Evolutionary conservation across 2,797 vertebrate species (phyloP).

Genomic region (Macroramphosus scolopax): DNA sequence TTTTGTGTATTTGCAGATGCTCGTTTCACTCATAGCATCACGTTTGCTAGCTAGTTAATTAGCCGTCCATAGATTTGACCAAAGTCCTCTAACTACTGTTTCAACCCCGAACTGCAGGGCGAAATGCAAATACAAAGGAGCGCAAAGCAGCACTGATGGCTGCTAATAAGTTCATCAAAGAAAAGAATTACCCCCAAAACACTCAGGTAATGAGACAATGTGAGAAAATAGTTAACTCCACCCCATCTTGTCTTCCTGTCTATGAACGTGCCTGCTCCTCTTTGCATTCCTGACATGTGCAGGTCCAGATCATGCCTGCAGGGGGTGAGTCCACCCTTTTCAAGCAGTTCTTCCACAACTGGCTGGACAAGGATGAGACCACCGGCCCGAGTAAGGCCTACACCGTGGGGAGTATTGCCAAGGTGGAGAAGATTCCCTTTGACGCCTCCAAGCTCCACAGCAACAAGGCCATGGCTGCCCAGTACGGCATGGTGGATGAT

Average conservation of each 20-base stretch:
- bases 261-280: neutral
- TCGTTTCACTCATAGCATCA: no score
- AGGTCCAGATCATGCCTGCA: slow-evolving; percentile 74
- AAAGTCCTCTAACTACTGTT: no score
- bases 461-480: slow-evolving; percentile 74
- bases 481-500: slow-evolving; percentile 79
- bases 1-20: slow-evolving; percentile 4
- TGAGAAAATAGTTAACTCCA: neutral
- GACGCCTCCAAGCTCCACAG: slow-evolving; percentile 70
- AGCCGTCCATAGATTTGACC: no score
- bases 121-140: slow-evolving; percentile 60
- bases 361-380: slow-evolving; percentile 74
- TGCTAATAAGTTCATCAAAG: slow-evolving; percentile 69
- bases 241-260: neutral
- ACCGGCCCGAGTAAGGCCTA: slow-evolving; percentile 55
- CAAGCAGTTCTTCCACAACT: slow-evolving; percentile 79
- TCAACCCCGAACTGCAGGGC: no score
- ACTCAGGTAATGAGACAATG: slow-evolving; percentile 63
- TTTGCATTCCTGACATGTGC: slow-evolving; percentile 14
- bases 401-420: slow-evolving; percentile 61
- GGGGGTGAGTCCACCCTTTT: slow-evolving; percentile 74
- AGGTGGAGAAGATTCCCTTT: slow-evolving; percentile 72
- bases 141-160: slow-evolving; percentile 60
- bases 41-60: no score
- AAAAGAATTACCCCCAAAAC: slow-evolving; percentile 62